These are phyloP conservation scores for Teleopsis dalmanni DNA, from an alignment of 1,140 invertebrate species.

Conservation along the genomic window DNA sequence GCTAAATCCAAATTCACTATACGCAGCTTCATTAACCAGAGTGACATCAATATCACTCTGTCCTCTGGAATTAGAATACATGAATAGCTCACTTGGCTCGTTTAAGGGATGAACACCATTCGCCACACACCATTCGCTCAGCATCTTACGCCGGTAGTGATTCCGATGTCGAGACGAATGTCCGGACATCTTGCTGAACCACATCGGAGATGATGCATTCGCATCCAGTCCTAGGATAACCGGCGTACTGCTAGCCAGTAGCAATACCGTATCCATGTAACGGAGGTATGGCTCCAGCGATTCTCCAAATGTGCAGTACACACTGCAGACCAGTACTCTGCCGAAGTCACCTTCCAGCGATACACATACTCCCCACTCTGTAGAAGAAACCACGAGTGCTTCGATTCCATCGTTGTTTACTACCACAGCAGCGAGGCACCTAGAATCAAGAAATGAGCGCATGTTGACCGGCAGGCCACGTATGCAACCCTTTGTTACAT, in stretches of 20 bases:
- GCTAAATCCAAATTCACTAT: constrained; percentile 5
- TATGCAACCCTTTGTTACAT: background rate
- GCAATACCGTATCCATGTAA: constrained; percentile 8
- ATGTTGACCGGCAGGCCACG: background rate
- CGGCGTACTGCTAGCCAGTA: constrained; percentile 3
- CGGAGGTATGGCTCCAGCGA: constrained; percentile 7
- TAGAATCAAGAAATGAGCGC: background rate
- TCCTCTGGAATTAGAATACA: constrained; percentile 1
- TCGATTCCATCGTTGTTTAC: background rate
- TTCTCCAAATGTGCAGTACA: constrained; percentile 11
- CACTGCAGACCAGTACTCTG: background rate
- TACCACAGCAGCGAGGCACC: background rate
- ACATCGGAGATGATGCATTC: constrained; percentile 9
- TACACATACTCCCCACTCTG: background rate
- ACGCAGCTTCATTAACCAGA: constrained; percentile 9
- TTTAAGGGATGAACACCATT: background rate
- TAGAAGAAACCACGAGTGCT: background rate
- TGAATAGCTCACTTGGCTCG: constrained; percentile 9
- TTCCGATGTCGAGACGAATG: background rate
- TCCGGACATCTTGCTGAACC: constrained; percentile 6
- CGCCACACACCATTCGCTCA: background rate
- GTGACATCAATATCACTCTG: constrained; percentile 9
- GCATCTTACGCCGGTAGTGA: background rate
- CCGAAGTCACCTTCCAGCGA: background rate
- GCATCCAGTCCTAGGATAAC: constrained; percentile 6